Conservation (phyloP, 2,888 invertebrate species). For the Andricus curvator region DNA sequence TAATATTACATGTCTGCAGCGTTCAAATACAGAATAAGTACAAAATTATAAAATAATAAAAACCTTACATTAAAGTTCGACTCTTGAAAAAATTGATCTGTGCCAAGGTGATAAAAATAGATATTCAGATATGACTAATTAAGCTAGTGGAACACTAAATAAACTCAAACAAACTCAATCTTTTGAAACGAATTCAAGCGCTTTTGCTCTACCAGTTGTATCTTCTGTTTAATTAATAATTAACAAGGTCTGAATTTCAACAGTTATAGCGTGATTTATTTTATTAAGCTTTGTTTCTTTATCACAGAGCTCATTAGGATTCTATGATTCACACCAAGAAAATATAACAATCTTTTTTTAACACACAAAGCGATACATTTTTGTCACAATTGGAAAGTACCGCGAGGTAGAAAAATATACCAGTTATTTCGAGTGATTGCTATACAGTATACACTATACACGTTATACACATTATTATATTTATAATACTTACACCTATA, state of each 20-base stretch:
- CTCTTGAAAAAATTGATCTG: background rate
- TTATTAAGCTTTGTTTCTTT: slow-evolving; percentile 27
- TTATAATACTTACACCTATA: slow-evolving; percentile 35
- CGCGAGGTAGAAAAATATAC: slow-evolving; percentile 37
- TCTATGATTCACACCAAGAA: slow-evolving; percentile 16
- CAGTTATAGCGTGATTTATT: slow-evolving; percentile 26
- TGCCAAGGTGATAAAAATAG: background rate
- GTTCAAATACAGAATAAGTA: background rate
- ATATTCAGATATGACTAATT: background rate
- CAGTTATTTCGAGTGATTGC: slow-evolving; percentile 1
- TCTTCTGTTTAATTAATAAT: background rate
- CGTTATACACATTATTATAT: background rate
- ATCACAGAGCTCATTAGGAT: slow-evolving; percentile 25
- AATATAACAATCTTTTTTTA: slow-evolving; percentile 27
- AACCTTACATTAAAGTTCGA: background rate
- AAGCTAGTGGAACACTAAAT: background rate
- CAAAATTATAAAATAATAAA: background rate
- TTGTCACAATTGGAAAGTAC: slow-evolving; percentile 27
- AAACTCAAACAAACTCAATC: background rate
- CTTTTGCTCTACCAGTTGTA: background rate
- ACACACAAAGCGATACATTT: slow-evolving; percentile 12
- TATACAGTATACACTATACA: slow-evolving; percentile 19
- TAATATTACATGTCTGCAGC: background rate
- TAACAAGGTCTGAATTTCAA: slow-evolving; percentile 6
- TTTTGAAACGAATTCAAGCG: background rate